Conservation (phyloP, 2,888 invertebrate genomes). For the Heliconius erato region DNA sequence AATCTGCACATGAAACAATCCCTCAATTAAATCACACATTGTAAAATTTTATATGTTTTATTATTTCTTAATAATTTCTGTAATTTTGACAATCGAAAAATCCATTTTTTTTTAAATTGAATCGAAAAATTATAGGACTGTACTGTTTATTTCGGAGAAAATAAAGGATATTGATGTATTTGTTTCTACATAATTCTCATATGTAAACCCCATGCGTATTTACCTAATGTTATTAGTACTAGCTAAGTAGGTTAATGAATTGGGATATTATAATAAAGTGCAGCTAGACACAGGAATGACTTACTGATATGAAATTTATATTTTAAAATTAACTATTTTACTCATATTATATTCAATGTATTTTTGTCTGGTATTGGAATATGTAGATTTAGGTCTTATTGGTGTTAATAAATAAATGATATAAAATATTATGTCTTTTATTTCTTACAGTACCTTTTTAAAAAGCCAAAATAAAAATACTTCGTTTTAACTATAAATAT, state of each 20-base stretch:
- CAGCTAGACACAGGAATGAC: not conserved
- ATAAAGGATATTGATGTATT: not conserved
- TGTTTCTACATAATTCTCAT: not conserved
- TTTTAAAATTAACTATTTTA: conserved; percentile 29
- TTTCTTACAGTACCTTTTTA: not conserved
- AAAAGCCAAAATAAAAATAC: too few relatives aligned
- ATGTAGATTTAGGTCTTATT: conserved; percentile 24
- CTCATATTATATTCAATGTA: conserved; percentile 40
- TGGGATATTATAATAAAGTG: conserved; percentile 1
- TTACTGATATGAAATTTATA: not conserved
- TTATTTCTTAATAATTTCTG: not conserved
- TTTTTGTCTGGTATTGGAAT: conserved; percentile 39
- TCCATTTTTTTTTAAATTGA: too few relatives aligned
- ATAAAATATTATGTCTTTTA: not conserved
- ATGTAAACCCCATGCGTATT: not conserved
- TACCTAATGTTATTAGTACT: conserved; percentile 1
- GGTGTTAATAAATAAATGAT: conserved; percentile 41
- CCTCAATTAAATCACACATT: not conserved
- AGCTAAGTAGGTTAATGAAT: not conserved
- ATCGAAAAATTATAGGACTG: not conserved
- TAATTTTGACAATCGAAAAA: not conserved
- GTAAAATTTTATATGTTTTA: not conserved
- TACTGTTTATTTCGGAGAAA: not conserved
- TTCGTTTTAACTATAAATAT: too few relatives aligned
- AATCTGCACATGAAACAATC: not conserved